phyloP scores from a whole-genome alignment of 2,113 vertebrate genomes.

The Morphnarchus princeps region DNA sequence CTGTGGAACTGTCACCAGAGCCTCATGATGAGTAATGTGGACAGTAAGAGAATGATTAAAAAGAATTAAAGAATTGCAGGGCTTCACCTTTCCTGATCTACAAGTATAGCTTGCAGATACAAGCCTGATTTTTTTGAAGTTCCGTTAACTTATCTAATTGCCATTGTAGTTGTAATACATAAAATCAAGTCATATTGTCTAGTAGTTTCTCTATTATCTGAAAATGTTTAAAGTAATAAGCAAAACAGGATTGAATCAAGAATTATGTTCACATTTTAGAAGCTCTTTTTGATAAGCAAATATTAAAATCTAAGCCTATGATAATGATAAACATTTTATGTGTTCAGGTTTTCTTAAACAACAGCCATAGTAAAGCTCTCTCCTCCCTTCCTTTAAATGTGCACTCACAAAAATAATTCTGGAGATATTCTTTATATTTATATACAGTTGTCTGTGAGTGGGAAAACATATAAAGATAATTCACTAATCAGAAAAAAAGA shows the following conservation, averaged over 20 bases:
- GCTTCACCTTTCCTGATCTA: not conserved
- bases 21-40: not conserved
- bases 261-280: not conserved
- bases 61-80: not conserved
- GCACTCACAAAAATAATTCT: not conserved
- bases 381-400: not conserved
- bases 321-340: not conserved
- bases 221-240: not conserved
- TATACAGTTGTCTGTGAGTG: not conserved
- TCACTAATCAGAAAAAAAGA: not conserved
- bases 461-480: not conserved
- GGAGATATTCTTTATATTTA: not conserved
- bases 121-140: not conserved
- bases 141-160: not conserved
- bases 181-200: not conserved
- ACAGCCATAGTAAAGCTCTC: not conserved
- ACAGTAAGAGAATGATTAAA: not conserved
- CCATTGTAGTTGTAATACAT: not conserved
- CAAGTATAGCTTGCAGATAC: not conserved
- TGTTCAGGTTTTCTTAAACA: not conserved
- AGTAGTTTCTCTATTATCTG: not conserved
- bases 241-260: not conserved
- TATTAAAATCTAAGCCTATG: not conserved
- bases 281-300: not conserved
- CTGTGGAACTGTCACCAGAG: not conserved